These are phyloP conservation scores for Suricata suricatta DNA, from an alignment of 2,113 vertebrate genomes.

Conservation along the genomic window DNA sequence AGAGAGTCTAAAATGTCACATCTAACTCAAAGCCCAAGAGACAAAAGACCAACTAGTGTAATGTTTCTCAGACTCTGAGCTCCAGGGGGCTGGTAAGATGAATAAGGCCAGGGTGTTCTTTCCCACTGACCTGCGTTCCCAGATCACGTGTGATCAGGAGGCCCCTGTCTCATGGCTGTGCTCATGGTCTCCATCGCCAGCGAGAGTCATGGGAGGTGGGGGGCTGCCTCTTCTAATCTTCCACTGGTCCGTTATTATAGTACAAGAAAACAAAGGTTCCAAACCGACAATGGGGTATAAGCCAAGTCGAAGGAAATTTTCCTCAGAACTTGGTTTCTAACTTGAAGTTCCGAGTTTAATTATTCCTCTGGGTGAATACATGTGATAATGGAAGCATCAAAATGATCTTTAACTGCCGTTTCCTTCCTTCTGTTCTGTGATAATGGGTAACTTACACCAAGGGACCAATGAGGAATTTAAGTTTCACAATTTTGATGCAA, in stretches of 20 bases:
- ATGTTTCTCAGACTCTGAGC: background rate
- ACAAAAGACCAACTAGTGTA: background rate
- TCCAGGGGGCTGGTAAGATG: background rate
- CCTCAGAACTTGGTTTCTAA: conserved; percentile 27
- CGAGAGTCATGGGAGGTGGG: background rate
- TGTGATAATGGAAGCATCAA: background rate
- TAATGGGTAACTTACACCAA: background rate
- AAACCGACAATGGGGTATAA: background rate
- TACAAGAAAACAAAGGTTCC: background rate
- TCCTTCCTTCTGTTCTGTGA: conserved; percentile 57
- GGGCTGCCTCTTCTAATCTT: background rate
- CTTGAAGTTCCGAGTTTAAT: background rate
- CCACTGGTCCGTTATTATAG: background rate
- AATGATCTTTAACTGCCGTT: background rate
- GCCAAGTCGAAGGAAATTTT: conserved; percentile 3
- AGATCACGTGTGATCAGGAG: background rate
- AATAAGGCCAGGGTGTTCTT: background rate
- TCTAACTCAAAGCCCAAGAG: conserved; percentile 39
- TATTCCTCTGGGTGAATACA: background rate
- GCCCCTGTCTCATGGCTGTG: background rate
- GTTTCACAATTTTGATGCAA: conserved; percentile 46
- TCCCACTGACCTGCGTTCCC: background rate
- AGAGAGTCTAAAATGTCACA: conserved; percentile 51
- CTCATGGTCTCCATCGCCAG: background rate
- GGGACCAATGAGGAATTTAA: conserved; percentile 4